Conservation (phyloP, 2,113 vertebrate species). For the Rostratula benghalensis region DNA sequence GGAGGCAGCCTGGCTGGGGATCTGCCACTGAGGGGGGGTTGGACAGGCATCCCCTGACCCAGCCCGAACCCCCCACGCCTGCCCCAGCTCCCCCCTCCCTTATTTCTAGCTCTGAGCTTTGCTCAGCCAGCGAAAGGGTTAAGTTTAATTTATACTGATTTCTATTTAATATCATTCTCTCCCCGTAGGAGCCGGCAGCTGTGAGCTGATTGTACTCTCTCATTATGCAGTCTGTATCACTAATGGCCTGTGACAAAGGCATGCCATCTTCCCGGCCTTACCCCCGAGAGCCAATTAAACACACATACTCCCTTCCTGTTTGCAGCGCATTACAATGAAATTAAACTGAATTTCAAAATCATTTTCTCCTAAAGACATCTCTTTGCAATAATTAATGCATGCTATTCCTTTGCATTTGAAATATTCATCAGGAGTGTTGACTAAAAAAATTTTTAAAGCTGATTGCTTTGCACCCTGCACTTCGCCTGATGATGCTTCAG, state of each 20-base stretch:
- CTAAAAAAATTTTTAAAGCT: background rate
- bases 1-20: background rate
- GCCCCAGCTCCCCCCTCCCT: background rate
- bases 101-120: background rate
- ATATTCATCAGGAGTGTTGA: slow-evolving; percentile 50
- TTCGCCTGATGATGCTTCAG: background rate
- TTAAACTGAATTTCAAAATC: slow-evolving; percentile 78
- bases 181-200: slow-evolving; percentile 78
- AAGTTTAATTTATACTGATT: slow-evolving; percentile 78
- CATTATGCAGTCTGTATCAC: slow-evolving; percentile 87
- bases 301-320: slow-evolving; percentile 78
- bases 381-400: slow-evolving; percentile 79
- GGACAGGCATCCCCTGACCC: background rate
- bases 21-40: background rate
- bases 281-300: slow-evolving; percentile 91
- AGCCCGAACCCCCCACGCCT: background rate
- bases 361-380: slow-evolving; percentile 79
- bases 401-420: slow-evolving; percentile 69
- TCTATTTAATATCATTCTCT: slow-evolving; percentile 76
- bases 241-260: slow-evolving; percentile 96
- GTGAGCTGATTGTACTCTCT: slow-evolving; percentile 88
- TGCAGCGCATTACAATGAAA: slow-evolving; percentile 76
- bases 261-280: slow-evolving; percentile 85
- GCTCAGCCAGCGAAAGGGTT: slow-evolving; percentile 67
- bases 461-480: slow-evolving; percentile 2